Evolutionary conservation across 2,888 invertebrate genomes (phyloP).

Genomic region (Watsonalla binaria): DNA sequence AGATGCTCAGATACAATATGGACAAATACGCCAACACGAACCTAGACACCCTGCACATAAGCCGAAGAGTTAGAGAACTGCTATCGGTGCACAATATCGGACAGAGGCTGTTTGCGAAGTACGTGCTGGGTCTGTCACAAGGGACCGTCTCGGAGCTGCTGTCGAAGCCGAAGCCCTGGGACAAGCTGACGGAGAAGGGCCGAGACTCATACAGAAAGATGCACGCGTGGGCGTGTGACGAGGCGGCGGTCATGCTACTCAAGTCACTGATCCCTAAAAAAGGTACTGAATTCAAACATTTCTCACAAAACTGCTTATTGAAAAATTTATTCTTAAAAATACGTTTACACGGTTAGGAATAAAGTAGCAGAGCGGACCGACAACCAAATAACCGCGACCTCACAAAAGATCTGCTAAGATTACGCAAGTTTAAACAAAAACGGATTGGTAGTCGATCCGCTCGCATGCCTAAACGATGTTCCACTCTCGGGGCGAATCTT

Average conservation of each 20-base stretch:
- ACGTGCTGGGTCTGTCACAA: conserved; percentile 96
- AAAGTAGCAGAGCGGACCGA: neutral
- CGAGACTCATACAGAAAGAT: conserved; percentile 99
- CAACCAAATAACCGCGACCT: neutral
- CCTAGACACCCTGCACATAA: conserved; percentile 96
- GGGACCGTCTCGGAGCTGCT: conserved; percentile 98
- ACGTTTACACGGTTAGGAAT: neutral
- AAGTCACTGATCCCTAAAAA: conserved; percentile 99
- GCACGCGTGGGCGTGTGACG: conserved; percentile 99
- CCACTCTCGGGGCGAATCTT: conserved; percentile 40
- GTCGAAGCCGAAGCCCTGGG: conserved; percentile 99
- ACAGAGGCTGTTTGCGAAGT: conserved; percentile 98
- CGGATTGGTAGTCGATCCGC: neutral
- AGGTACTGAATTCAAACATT: conserved; percentile 82
- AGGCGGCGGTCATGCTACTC: conserved; percentile 96
- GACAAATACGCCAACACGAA: conserved; percentile 96
- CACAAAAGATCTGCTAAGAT: neutral
- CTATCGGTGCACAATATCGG: conserved; percentile 99
- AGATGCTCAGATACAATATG: conserved; percentile 96
- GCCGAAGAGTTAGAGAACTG: conserved; percentile 94
- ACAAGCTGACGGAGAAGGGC: conserved; percentile 99
- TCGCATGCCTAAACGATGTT: neutral
- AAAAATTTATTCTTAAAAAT: conserved; percentile 1
- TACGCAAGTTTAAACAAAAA: neutral
- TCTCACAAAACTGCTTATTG: conserved; percentile 19